These are phyloP conservation scores for Ctenopoma multispine DNA, from an alignment of 2,797 vertebrate species.

Conservation along the genomic window DNA sequence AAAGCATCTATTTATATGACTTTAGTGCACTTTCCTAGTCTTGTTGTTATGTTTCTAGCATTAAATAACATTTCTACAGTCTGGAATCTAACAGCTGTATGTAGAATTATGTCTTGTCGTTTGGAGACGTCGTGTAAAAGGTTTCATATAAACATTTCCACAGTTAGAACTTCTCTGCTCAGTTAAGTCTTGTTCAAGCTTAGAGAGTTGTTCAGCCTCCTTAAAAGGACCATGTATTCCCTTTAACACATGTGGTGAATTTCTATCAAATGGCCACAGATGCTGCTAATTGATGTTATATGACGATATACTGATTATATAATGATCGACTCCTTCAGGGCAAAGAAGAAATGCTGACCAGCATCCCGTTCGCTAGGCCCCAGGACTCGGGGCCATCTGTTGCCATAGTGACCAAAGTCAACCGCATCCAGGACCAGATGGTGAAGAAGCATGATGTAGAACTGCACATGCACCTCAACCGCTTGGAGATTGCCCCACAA, in stretches of 20 bases:
- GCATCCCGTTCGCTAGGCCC: conserved; percentile 95
- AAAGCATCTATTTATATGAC: too few species aligned
- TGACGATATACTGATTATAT: not conserved
- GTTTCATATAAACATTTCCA: too few species aligned
- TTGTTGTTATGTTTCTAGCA: too few species aligned
- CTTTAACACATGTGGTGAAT: not conserved
- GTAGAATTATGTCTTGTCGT: too few species aligned
- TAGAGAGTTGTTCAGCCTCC: not conserved
- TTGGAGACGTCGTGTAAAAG: too few species aligned
- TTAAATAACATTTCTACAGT: too few species aligned
- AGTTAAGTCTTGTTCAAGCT: not conserved
- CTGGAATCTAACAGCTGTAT: too few species aligned
- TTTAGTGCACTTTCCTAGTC: too few species aligned
- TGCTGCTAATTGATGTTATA: not conserved
- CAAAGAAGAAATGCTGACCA: conserved; percentile 93
- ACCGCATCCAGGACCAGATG: conserved; percentile 97
- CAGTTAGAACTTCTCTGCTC: too few species aligned
- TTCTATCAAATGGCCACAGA: conserved; percentile 3
- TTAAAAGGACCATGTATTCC: not conserved
- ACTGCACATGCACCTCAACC: conserved; percentile 97
- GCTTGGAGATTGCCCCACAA: conserved; percentile 98
- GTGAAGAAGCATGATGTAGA: conserved; percentile 98
- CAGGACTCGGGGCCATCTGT: conserved; percentile 96
- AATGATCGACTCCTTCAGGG: conserved; percentile 82
- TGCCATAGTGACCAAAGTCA: conserved; percentile 98